Percentiles rank a stretch among this genome's conserved stretches.
Conservation (phyloP, 2,113 vertebrate genomes). For the Mesitornis unicolor region DNA sequence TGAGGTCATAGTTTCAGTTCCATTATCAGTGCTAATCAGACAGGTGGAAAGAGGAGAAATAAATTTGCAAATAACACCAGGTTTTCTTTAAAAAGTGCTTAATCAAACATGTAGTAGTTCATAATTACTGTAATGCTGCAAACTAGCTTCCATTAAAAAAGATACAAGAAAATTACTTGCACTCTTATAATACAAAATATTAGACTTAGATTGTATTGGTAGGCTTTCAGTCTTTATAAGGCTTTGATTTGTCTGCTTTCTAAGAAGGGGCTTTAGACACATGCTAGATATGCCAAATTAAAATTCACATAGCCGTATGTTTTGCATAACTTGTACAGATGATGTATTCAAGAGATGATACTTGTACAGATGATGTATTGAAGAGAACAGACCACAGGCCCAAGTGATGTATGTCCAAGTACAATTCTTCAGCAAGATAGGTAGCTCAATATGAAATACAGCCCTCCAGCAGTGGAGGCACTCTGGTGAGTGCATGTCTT, state of each 20-base stretch:
- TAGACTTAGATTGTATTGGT: not conserved
- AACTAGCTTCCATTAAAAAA: not conserved
- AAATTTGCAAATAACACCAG: not conserved
- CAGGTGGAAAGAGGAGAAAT: not conserved
- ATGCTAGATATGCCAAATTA: not conserved
- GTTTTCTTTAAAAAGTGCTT: not conserved
- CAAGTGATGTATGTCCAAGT: not conserved
- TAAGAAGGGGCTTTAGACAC: not conserved
- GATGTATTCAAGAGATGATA: no score
- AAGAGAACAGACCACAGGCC: fast-evolving
- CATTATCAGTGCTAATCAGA: not conserved
- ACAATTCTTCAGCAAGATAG: not conserved
- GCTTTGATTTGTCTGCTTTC: not conserved
- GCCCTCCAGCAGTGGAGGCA: not conserved
- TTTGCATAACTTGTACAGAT: not conserved
- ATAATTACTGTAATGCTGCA: not conserved
- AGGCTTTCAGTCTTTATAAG: not conserved
- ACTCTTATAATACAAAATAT: not conserved
- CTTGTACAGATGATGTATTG: not conserved
- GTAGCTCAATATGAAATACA: not conserved
- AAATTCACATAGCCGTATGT: not conserved
- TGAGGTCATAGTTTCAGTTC: not conserved
- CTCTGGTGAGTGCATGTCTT: not conserved
- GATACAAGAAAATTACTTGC: not conserved
- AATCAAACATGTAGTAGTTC: not conserved